Conservation (phyloP, 2,113 vertebrate genomes). For the Todiramphus saurophagus region DNA sequence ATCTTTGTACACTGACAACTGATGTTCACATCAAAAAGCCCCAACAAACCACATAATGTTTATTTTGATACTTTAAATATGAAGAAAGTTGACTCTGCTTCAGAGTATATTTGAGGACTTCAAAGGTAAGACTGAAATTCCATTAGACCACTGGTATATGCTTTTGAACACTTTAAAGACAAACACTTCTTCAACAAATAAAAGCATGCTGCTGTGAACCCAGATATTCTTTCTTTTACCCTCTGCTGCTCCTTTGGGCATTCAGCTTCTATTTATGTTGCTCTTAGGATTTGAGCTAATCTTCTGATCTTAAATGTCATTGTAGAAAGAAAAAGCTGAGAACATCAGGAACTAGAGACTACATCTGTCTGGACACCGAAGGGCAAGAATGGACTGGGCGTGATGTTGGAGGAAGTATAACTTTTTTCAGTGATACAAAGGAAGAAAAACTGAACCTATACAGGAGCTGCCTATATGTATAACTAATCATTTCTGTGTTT, state of each 20-base stretch:
- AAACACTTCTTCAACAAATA: background rate
- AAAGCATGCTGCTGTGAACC: background rate
- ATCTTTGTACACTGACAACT: background rate
- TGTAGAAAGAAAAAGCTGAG: background rate
- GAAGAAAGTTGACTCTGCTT: conserved; percentile 18
- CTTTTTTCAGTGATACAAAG: background rate
- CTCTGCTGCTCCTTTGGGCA: background rate
- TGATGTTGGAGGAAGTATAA: background rate
- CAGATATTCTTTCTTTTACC: background rate
- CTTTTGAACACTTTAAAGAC: conserved; percentile 42
- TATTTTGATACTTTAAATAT: conserved; percentile 37
- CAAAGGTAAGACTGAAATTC: conserved; percentile 14
- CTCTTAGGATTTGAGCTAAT: background rate
- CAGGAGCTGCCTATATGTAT: background rate
- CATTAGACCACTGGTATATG: background rate
- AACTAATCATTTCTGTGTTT: background rate
- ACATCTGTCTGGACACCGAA: background rate
- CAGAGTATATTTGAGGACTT: conserved; percentile 7
- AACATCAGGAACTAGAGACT: background rate
- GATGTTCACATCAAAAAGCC: background rate
- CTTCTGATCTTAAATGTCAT: background rate
- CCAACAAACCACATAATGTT: background rate
- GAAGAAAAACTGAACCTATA: background rate
- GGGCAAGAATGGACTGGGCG: background rate
- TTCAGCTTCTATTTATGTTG: background rate